Base-by-base conservation (phyloP, 2,113 vertebrate genomes). In the Zosterops borbonicus region DNA sequence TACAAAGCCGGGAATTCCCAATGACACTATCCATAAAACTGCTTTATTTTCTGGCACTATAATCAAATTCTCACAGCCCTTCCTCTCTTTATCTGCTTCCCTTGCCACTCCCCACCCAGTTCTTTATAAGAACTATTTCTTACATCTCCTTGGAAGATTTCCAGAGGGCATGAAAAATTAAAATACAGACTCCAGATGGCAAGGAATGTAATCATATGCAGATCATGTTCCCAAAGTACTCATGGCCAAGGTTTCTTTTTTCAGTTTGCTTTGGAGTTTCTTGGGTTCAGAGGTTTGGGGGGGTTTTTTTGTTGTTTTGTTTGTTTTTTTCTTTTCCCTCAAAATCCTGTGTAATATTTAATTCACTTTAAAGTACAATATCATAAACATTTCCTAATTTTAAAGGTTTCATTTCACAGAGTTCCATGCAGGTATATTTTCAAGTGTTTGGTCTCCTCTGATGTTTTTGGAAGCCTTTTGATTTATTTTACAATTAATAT, bases 111-210 rank as follows among this genome's bases (percentile, higher is more conserved):
- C 17, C 3, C 56, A 10, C 9, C 18, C 35, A 20, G 42, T 39
- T 83, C 52, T 52, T 78, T 33, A 1, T 17, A 62, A 84, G 23
- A 92, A 42, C 18, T 49, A 17, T 67, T 80, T 23, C 17, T 80
- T 85, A 77, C 13, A 11, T 62, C 46, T 73, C 63, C 29, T 49
- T 71, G 84, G 69, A 94, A 82, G 25, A 47, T 39, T 87, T 92
- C 87, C 74, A 78, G 79, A 78, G 65, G 56, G 27, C 77, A 82
- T 71, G 33, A 78, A 85, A 88, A 65, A 87, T 68, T 74, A 75
- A 92, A 91, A 89, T 50, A 74, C 11, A 64, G 23, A 78, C 33
- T 55, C 81, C 84, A 87, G 81, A 92, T 89, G 87, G 80, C 39
- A 75, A 89, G 31, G 64, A 77, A 24, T 70, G 39, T 81, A 80